Conservation (phyloP, 2,113 vertebrate species). For the Uropsilus gracilis region DNA sequence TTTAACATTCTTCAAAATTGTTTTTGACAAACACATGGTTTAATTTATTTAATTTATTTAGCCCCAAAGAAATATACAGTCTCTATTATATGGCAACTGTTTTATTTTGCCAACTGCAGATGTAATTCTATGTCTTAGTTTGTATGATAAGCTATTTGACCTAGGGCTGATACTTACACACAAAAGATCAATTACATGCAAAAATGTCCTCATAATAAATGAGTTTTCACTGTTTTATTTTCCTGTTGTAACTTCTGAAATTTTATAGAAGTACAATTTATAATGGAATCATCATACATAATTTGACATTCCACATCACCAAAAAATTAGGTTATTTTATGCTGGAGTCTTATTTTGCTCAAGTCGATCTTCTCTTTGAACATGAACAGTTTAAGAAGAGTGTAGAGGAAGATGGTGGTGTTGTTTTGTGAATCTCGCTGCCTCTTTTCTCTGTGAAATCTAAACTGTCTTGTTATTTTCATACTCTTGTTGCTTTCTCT, state of each 20-base stretch:
- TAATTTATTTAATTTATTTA: neutral
- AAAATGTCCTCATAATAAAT: neutral
- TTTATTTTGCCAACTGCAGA: neutral
- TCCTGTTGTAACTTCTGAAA: neutral
- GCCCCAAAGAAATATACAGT: neutral
- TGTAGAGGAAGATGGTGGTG: neutral
- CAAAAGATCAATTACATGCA: neutral
- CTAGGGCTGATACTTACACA: rapidly evolving
- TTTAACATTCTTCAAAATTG: neutral
- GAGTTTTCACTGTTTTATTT: neutral
- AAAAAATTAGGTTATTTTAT: neutral
- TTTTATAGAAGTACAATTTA: neutral
- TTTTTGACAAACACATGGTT: neutral
- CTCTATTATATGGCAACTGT: neutral
- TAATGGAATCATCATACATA: neutral
- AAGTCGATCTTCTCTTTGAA: neutral
- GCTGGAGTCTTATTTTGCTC: neutral
- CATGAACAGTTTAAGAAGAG: neutral
- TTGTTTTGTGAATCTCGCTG: neutral
- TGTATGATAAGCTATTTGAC: neutral
- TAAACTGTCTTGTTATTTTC: neutral
- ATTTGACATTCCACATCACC: neutral
- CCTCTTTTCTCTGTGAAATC: neutral
- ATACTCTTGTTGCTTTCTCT: neutral
- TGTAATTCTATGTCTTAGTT: rapidly evolving